Evolutionary conservation across 2,797 vertebrate genomes (phyloP).

Genomic region (Ibycter americanus): DNA sequence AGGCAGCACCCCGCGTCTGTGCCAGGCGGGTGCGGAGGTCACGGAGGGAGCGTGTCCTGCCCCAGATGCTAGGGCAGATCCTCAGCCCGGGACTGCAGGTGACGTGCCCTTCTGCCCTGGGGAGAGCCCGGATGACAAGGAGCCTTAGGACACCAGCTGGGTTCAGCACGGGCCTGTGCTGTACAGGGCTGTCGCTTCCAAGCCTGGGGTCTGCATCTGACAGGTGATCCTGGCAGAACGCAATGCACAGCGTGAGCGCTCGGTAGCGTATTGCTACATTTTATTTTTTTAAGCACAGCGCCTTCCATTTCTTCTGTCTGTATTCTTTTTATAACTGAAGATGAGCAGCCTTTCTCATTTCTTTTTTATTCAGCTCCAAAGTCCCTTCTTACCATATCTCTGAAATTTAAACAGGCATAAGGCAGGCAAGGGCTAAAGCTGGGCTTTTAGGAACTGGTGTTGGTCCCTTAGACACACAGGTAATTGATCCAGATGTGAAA

Average conservation of each 20-base stretch:
- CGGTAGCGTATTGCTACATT: accelerated
- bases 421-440: background rate
- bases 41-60: background rate
- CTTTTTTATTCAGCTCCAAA: background rate
- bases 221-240: background rate
- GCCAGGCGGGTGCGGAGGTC: background rate
- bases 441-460: background rate
- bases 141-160: background rate
- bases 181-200: accelerated
- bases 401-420: background rate
- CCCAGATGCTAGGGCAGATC: background rate
- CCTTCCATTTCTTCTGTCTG: background rate
- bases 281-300: background rate
- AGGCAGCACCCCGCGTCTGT: background rate
- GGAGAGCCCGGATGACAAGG: background rate
- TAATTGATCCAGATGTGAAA: background rate
- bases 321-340: background rate
- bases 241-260: accelerated
- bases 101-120: background rate
- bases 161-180: too few relatives aligned
- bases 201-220: background rate
- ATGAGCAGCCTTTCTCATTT: accelerated
- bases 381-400: background rate
- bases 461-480: background rate
- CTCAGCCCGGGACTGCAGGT: background rate